Evolutionary conservation across 1,140 invertebrate genomes (phyloP), one percentile per base, ranked within the genome.

Genomic region (Conus ventricosus): DNA sequence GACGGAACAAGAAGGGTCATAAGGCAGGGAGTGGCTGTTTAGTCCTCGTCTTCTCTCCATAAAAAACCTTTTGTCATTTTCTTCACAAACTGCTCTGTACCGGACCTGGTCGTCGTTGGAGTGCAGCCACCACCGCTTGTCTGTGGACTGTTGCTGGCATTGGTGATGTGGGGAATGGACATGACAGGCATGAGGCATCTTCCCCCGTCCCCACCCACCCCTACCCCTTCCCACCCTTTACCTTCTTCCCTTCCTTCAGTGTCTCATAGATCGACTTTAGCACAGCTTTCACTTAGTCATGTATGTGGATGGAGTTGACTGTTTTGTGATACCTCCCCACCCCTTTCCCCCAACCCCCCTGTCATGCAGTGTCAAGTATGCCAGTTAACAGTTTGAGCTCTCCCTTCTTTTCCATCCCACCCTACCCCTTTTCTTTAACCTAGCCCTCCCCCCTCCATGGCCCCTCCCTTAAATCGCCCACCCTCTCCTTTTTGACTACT

Each of bases 1-100:
- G 96, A 20, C 15, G 67, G 98, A 98, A 96, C 97, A 98, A 84
- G 94, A 95, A 84, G 94, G 89, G 83, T 95, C 94, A 89, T 95
- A 95, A 94, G 91, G 85, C 51, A 81, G 85, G 71, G 85, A 75
- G 84, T 51, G 80, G 76, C 83, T 5, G 27, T 57, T 89, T 71
- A 89, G 89, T 71, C 78, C 83, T 84, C 63, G 71, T 23, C 76
- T 87, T 67, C 63, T 89, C 67, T 71, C 67, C 67, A 71, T 71
- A 7, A 7, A 71, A 84, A 84, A 85, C 80, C 83, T 88, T 76
- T 88, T 91, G 88, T 89, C 78, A 89, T 88, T 91, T 89, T 89
- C 82, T 85, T 89, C 23, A 90, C 88, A 88, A 90, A 91, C 88
- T 91, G 88, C 88, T 86, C 87, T 89, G 88, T 90, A 84, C 90